These are phyloP conservation scores for Philotrypesis tridentata DNA, from an alignment of 1,140 invertebrate genomes.

Conservation along the genomic window DNA sequence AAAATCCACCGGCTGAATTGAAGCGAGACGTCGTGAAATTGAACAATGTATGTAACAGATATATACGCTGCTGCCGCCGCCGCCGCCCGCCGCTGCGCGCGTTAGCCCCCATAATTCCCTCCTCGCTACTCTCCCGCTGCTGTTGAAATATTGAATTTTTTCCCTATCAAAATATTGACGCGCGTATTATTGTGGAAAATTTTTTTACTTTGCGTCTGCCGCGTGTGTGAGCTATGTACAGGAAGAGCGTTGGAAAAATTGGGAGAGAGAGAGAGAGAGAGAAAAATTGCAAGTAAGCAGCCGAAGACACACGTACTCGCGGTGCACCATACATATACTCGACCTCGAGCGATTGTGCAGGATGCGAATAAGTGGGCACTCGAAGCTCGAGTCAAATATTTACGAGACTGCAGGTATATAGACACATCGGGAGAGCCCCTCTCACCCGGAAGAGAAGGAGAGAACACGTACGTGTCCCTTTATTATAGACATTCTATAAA, in stretches of 20 bases:
- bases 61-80: conserved; percentile 36
- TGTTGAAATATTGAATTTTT: conserved; percentile 42
- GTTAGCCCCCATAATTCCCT: conserved; percentile 21
- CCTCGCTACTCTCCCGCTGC: not conserved
- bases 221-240: too few species aligned
- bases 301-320: conserved; percentile 21
- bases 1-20: conserved; percentile 67
- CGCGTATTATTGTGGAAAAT: conserved; percentile 5
- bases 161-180: conserved; percentile 13
- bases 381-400: conserved; percentile 59
- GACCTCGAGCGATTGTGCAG: conserved; percentile 34
- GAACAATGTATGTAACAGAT: conserved; percentile 64
- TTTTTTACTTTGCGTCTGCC: not conserved
- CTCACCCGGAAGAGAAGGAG: too few species aligned
- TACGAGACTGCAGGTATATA: conserved; percentile 54
- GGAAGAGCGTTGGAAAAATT: too few species aligned
- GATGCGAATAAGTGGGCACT: conserved; percentile 51
- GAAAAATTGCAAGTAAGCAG: too few species aligned
- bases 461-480: not conserved
- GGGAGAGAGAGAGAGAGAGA: too few species aligned
- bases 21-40: conserved; percentile 69
- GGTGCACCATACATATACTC: too few species aligned
- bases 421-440: conserved; percentile 13
- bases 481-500: not conserved
- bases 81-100: conserved; percentile 2